Evolutionary conservation across 1,140 invertebrate species (phyloP), one percentile per base, ranked within the genome.

Genomic region (Listronotus oregonensis): DNA sequence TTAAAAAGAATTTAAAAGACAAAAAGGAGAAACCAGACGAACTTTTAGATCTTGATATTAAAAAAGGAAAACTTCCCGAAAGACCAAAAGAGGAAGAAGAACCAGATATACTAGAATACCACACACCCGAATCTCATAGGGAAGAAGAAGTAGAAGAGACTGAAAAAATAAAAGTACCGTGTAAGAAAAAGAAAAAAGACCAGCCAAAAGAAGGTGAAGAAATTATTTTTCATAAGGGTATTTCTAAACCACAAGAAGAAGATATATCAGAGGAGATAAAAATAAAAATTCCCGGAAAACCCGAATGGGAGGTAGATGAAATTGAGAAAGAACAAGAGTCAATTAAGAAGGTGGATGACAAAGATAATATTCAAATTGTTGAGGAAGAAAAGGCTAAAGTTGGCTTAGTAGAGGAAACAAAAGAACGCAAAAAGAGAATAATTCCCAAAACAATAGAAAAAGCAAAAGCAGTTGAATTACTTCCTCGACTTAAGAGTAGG

Each of bases 401-500:
- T 0, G 42, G 61, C 43, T 42, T 44, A 37, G 4, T n/a, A 37
- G 34, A 18, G 14, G 58, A 85, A 85, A 75, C 82, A 82, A 32
- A 47, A 77, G 70, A 17, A 71, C 80, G 59, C 70, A 82, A 57
- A 80, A 83, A 76, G 63, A 73, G 80, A 82, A 82, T 75, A 67
- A 89, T 21, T 87, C 86, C 2, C 10, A 64, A 62, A 67, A 69
- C 56, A 44, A 27, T 65, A 18, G 18, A 72, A 77, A 42, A 77
- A 79, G 89, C 88, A 70, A 66, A 66, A 64, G 73, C 79, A 82
- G 81, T 76, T 69, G 89, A 15, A 86, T 87, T 3, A 88, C 87
- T 80, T 77, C 89, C 52, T 78, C 86, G 86, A 17, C 73, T 90
- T 17, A 87, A 87, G 68, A 89, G 87, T 75, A 80, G 84, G 59